Evolutionary conservation across 2,113 vertebrate species (phyloP).

Genomic region (Ivindomyrus marchei): DNA sequence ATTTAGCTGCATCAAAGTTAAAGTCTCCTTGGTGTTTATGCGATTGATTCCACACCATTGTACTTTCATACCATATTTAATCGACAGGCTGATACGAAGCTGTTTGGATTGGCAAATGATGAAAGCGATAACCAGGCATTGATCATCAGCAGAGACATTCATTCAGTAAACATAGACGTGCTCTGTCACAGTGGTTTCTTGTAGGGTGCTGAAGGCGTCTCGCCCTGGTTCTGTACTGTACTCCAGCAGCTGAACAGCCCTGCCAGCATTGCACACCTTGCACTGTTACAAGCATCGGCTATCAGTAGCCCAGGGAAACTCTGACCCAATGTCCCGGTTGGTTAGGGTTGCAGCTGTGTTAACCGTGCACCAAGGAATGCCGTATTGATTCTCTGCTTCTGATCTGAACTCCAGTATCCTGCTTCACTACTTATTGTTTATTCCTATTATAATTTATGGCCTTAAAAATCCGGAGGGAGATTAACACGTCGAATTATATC

Average conservation of each 20-base stretch:
- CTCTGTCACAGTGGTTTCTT: not conserved
- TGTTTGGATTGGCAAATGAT: not conserved
- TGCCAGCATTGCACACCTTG: not conserved
- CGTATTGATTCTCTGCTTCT: not conserved
- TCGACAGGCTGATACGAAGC: not conserved
- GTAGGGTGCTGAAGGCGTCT: not conserved
- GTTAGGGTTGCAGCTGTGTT: not conserved
- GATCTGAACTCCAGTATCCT: not conserved
- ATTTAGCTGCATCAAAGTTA: not conserved
- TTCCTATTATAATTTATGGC: not conserved
- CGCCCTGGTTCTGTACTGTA: not conserved
- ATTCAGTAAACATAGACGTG: not conserved
- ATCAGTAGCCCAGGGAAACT: not conserved
- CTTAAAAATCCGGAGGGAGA: not conserved
- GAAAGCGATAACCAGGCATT: not conserved
- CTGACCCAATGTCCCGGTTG: not conserved
- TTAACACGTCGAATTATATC: not conserved
- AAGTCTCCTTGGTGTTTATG: not conserved
- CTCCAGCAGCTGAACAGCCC: not conserved
- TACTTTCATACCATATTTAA: not conserved
- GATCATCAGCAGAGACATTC: not conserved
- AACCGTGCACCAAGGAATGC: not conserved
- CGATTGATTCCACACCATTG: not conserved
- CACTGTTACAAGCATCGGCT: not conserved
- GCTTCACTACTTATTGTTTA: not conserved